Evolutionary conservation across 2,888 invertebrate species (phyloP), one percentile per base, ranked within the genome.

Genomic region (Clusia tigrina): DNA sequence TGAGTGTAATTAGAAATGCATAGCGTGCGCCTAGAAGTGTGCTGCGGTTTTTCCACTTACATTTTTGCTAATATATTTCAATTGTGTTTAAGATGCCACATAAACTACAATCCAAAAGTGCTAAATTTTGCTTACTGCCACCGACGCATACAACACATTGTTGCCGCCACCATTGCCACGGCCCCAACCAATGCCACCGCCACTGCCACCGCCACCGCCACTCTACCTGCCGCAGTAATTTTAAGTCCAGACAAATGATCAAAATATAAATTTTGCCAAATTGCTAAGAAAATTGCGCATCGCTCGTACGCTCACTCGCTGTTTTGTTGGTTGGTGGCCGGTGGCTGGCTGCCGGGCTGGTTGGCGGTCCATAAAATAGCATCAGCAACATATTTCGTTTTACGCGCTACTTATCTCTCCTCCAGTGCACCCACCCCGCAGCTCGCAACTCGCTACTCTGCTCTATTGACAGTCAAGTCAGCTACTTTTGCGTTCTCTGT

Each of bases 181-280:
- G 15, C 42, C 3, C 6, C 9, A n/a, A n/a, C 42, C n/a, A 42
- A 10, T 32, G 32, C 6, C 12, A 32, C 32, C 12, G 42, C 9
- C n/a, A n/a, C 9, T 42, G 42, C 42, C 42, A 42, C 48, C 22
- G 22, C 20, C 48, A 22, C 12, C 32, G 32, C 6, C 32, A 32
- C 32, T 32, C 12, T 32, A 60, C 25, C 52, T 59, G 63, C 48
- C 48, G 20, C 18, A n/a, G 22, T 26, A 59, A 57, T 65, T 60
- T 63, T 58, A 58, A 60, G 61, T 62, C 63, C 61, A 63, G 63
- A 63, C 63, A 63, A 66, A 66, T 66, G 63, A 63, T 58, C 60
- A 61, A 61, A 63, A 66, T 59, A 66, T 66, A 66, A 63, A 63
- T 63, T 63, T 57, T 58, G 52, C 48, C 66, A 61, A 66, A 66